phyloP scores from a whole-genome alignment of 2,888 invertebrate species.

The Nasonia oneida region DNA sequence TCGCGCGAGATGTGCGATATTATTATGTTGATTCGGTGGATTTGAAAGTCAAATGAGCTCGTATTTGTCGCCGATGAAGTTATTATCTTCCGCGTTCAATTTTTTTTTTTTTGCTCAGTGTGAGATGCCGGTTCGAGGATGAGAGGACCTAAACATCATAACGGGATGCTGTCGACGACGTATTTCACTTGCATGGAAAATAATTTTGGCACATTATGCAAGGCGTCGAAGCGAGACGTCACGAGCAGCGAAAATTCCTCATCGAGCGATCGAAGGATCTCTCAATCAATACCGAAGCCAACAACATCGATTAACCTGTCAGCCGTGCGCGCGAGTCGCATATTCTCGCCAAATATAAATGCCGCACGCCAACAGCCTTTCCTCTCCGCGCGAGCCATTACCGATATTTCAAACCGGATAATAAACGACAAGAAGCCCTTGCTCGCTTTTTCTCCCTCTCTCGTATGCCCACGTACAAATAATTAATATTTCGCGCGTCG shows the following conservation, averaged over 20 bases:
- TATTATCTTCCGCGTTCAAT: neutral
- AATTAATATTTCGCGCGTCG: neutral
- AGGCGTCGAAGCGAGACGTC: too few species aligned
- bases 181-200: too few species aligned
- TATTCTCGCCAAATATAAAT: neutral
- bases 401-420: slow-evolving; percentile 2
- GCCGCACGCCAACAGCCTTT: neutral
- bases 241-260: too few species aligned
- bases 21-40: slow-evolving; percentile 21
- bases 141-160: neutral
- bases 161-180: too few species aligned
- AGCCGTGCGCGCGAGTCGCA: neutral
- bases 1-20: neutral
- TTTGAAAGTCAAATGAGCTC: slow-evolving; percentile 22
- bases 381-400: neutral
- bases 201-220: too few species aligned
- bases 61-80: neutral
- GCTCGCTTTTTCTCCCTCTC: neutral
- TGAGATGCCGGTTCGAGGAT: neutral
- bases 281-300: too few species aligned
- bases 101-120: neutral
- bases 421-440: neutral
- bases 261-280: too few species aligned
- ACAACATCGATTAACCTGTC: neutral
- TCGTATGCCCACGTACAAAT: neutral